phyloP scores from a whole-genome alignment of 2,797 vertebrate species.

The Pristis pectinata region DNA sequence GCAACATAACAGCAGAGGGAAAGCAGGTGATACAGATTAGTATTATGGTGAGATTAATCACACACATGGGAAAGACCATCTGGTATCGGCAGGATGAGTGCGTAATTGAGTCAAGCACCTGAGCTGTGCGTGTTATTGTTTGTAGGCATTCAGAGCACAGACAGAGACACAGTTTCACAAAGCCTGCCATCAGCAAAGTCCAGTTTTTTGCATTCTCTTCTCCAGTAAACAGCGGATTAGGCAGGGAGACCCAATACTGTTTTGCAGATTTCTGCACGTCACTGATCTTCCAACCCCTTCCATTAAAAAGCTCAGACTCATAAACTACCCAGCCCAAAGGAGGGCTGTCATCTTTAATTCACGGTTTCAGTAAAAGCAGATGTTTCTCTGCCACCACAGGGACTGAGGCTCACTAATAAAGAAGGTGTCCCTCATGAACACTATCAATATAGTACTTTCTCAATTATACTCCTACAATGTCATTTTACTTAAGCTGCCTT shows the following conservation, averaged over 20 bases:
- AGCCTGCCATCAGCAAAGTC: neutral
- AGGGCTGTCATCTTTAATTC: neutral
- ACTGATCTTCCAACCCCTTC: neutral
- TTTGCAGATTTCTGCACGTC: neutral
- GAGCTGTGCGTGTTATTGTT: neutral
- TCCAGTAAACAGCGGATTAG: neutral
- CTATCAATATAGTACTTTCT: neutral
- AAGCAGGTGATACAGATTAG: neutral
- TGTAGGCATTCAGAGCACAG: neutral
- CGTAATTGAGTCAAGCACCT: neutral
- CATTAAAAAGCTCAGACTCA: neutral
- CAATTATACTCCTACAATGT: neutral
- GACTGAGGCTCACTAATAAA: neutral
- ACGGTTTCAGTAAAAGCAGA: neutral
- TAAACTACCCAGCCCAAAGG: neutral
- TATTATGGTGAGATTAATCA: conserved; percentile 2
- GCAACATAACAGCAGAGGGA: neutral
- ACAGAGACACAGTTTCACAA: neutral
- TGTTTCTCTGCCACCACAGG: neutral
- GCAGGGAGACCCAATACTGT: no score
- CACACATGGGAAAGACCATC: neutral
- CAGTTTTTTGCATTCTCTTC: neutral
- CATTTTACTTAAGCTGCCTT: neutral
- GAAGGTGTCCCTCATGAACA: neutral
- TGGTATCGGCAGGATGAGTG: neutral